Conservation (phyloP, 2,797 vertebrate species). For the Carcharodon carcharias region DNA sequence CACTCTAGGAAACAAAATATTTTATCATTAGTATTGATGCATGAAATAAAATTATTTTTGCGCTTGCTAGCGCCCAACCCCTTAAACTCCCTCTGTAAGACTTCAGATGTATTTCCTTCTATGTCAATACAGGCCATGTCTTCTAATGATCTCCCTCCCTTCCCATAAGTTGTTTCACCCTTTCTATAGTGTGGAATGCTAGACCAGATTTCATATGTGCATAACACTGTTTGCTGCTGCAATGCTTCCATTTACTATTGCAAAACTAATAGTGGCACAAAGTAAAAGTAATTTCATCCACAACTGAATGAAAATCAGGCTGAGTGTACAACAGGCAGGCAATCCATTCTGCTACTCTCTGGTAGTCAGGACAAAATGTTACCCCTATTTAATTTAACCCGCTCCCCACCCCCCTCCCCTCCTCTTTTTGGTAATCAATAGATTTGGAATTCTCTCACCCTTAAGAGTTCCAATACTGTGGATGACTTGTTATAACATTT, state of each 20-base stretch:
- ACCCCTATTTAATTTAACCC: background rate
- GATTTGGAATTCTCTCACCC: background rate
- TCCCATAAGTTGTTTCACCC: too few relatives aligned
- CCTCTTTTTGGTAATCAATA: background rate
- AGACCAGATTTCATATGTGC: too few relatives aligned
- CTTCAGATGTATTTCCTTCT: background rate
- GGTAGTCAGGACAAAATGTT: background rate
- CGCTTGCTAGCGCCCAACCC: too few relatives aligned
- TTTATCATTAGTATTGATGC: too few relatives aligned
- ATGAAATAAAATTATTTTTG: too few relatives aligned
- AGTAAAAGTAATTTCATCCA: background rate
- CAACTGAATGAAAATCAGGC: background rate
- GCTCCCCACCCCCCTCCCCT: too few relatives aligned
- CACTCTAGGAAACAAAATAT: too few relatives aligned
- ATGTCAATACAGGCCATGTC: background rate
- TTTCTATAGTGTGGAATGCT: too few relatives aligned
- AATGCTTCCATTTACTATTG: background rate
- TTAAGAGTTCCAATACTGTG: background rate
- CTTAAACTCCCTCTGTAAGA: too few relatives aligned
- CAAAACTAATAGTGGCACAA: background rate
- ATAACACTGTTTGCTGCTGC: background rate
- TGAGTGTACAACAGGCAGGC: background rate
- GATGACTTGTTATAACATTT: background rate
- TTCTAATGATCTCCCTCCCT: too few relatives aligned
- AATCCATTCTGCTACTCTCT: background rate